Evolutionary conservation across 2,113 vertebrate species (phyloP).

Genomic region (Ailurus styani): DNA sequence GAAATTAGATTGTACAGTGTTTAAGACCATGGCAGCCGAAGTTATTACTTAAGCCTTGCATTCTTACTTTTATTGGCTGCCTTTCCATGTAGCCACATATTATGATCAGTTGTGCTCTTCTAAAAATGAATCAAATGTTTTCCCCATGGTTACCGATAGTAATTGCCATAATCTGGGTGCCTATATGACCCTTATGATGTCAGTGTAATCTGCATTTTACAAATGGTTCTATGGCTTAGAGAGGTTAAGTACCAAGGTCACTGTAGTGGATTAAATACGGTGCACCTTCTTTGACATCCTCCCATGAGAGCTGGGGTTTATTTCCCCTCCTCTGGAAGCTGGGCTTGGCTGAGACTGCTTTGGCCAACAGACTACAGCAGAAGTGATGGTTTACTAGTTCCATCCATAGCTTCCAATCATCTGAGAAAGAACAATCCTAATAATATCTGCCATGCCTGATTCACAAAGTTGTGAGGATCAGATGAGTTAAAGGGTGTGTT

Average conservation of each 20-base stretch:
- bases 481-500: constrained; percentile 4
- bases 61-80: not conserved
- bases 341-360: not conserved
- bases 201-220: not conserved
- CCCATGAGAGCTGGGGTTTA: not conserved
- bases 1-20: not conserved
- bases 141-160: not conserved
- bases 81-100: not conserved
- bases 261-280: not conserved
- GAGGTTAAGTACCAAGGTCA: not conserved
- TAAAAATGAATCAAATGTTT: not conserved
- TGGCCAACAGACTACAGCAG: not conserved
- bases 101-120: not conserved
- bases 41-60: not conserved
- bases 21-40: not conserved
- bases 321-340: not conserved
- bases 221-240: not conserved
- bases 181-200: not conserved
- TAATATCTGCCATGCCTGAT: not conserved
- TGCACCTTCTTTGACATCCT: not conserved
- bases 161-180: not conserved
- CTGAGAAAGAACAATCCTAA: not conserved
- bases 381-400: not conserved
- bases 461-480: not conserved
- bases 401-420: not conserved